Conservation (phyloP, 1,140 invertebrate genomes). For the Heliothis virescens region DNA sequence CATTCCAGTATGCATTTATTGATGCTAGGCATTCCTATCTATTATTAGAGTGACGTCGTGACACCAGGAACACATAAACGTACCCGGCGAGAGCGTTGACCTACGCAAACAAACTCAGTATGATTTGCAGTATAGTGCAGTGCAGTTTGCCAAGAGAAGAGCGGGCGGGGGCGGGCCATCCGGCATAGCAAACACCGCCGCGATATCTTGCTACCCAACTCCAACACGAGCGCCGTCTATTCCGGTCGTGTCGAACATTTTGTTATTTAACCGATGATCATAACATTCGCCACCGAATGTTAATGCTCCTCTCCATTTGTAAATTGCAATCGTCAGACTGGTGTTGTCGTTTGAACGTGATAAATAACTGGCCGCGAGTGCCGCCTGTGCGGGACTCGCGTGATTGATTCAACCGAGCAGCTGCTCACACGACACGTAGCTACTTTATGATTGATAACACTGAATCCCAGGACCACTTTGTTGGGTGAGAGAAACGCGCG, state of each 20-base stretch:
- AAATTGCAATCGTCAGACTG: constrained; percentile 61
- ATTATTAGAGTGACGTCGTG: constrained; percentile 84
- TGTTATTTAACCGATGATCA: constrained; percentile 48
- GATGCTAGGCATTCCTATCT: constrained; percentile 82
- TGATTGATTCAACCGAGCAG: constrained; percentile 76
- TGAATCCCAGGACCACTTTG: constrained; percentile 45
- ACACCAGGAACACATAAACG: constrained; percentile 85
- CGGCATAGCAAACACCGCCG: constrained; percentile 67
- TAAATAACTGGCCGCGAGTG: constrained; percentile 65
- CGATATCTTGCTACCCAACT: constrained; percentile 70
- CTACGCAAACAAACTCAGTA: constrained; percentile 82
- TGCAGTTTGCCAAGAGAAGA: constrained; percentile 84
- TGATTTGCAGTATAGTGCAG: constrained; percentile 82
- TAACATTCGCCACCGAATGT: constrained; percentile 52
- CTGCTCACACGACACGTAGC: constrained; percentile 52
- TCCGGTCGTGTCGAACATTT: constrained; percentile 60
- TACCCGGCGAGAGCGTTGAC: constrained; percentile 79
- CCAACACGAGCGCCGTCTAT: constrained; percentile 59
- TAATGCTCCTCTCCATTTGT: constrained; percentile 57
- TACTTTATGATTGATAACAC: constrained; percentile 67
- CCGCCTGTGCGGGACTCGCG: constrained; percentile 63
- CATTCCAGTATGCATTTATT: constrained; percentile 75
- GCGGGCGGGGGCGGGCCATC: constrained; percentile 68
- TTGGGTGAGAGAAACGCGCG: neutral
- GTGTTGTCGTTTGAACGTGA: constrained; percentile 65